Evolutionary conservation across 2,113 vertebrate species (phyloP), one percentile per base, ranked within the genome.

Genomic region (Galemys pyrenaicus): DNA sequence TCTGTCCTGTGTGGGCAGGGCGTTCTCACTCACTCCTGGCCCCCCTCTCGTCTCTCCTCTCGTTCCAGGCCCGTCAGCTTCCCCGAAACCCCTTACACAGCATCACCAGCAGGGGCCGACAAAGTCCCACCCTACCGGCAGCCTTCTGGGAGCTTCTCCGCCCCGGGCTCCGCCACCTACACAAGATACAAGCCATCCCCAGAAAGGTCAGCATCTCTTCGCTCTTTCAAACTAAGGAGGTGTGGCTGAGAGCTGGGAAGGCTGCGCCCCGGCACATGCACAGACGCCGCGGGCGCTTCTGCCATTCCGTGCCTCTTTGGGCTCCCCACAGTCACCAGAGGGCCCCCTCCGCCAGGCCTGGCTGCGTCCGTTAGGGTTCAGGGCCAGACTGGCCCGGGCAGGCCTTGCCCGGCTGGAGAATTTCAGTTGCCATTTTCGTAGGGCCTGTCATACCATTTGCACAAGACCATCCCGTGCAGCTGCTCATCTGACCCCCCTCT

Each of bases 71-170:
- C 99, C 0, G 99, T 99, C 96, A 99, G 99, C 94, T 99, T 99
- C 96, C 99, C 99, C 9, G 99, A 99, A 97, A 99, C 99, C 65
- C 98, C 99, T 56, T 99, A 98, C 94, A 97, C 94, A 46, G 79
- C 96, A 9, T 94, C 99, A 83, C 98, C 98, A 89, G 98, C 97
- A 26, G 99, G 98, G 74, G 96, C 97, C 7, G 99, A 99, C 95
- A 98, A 99, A 98, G 84, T 87, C 26, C 97, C 98, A 94, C 97
- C 99, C 19, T 99, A 99, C 97, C 98, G 99, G 62, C 99, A 99
- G 94, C 98, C 99, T 73, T 99, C 99, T 0, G 98, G 99, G 94
- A 99, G 99, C 96, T 99, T 99, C 98, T 99, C 99, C 17, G 98
- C 98, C 0, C 98, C 99, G 0, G 93, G 97, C 28, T 97, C 98